phyloP scores from a whole-genome alignment of 2,888 invertebrate species.

The Gastracanthus pulcherrimus region DNA sequence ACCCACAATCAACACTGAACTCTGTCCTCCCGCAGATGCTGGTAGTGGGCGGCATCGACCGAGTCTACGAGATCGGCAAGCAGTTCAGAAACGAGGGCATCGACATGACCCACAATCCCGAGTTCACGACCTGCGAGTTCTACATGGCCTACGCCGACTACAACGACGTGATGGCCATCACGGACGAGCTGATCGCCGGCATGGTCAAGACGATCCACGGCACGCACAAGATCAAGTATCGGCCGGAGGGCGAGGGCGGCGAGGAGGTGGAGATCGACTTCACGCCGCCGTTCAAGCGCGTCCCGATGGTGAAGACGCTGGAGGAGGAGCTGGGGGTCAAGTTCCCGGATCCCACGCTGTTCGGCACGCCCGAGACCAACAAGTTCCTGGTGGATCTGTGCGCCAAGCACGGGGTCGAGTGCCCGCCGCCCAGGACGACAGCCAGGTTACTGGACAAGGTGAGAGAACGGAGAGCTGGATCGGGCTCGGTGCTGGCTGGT shows the following conservation, averaged over 20 bases:
- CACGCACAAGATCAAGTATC: conserved; percentile 92
- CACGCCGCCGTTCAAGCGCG: conserved; percentile 96
- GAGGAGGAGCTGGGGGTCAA: conserved; percentile 89
- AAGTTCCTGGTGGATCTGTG: conserved; percentile 90
- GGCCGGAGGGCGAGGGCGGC: conserved; percentile 93
- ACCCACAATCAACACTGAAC: too few species aligned
- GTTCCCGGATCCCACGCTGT: conserved; percentile 85
- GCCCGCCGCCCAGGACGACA: conserved; percentile 94
- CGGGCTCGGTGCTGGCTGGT: too few species aligned
- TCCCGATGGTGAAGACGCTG: conserved; percentile 94
- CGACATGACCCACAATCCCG: conserved; percentile 99
- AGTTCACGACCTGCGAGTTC: conserved; percentile 99
- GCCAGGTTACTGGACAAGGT: conserved; percentile 96
- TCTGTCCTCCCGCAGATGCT: too few species aligned
- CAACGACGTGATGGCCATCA: conserved; percentile 94
- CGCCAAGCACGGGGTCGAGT: conserved; percentile 90
- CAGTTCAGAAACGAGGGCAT: conserved; percentile 99
- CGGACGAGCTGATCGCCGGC: conserved; percentile 94
- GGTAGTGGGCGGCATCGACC: conserved; percentile 97
- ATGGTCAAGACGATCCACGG: conserved; percentile 97
- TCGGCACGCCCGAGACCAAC: conserved; percentile 85
- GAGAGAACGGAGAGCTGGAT: too few species aligned
- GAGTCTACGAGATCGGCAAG: conserved; percentile 93
- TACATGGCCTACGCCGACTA: conserved; percentile 99
- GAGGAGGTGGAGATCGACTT: conserved; percentile 94